Conservation (phyloP, 2,888 invertebrate genomes). For the Cryptocephalus primarius region DNA sequence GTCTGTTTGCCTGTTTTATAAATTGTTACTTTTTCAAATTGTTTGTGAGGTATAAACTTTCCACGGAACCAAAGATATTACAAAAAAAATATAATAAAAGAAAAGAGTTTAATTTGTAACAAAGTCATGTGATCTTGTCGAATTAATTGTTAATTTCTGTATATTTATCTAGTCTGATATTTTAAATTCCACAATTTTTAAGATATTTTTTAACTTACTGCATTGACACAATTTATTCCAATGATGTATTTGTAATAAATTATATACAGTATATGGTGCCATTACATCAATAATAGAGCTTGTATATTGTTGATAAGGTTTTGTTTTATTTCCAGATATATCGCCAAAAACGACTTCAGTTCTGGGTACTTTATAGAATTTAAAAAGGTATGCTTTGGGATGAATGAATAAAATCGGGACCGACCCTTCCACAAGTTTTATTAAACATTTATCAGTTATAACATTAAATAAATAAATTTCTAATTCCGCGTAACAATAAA, state of each 20-base stretch:
- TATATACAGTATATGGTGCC: conserved; percentile 24
- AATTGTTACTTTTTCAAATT: conserved; percentile 6
- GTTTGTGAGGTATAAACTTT: conserved; percentile 3
- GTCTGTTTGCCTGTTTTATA: conserved; percentile 2
- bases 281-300: conserved; percentile 29
- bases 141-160: conserved; percentile 15
- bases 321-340: not conserved
- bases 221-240: conserved; percentile 15
- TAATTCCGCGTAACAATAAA: no score
- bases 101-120: conserved; percentile 5
- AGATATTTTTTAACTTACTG: conserved; percentile 17
- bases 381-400: no score
- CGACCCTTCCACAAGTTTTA: no score
- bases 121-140: conserved; percentile 18
- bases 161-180: conserved; percentile 26
- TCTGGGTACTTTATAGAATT: no score
- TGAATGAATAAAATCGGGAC: no score
- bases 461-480: no score
- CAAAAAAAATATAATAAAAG: conserved; percentile 5
- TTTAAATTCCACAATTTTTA: conserved; percentile 20
- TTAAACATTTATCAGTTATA: no score
- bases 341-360: no score
- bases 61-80: conserved; percentile 21
- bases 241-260: conserved; percentile 15
- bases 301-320: conserved; percentile 24